These are phyloP conservation scores for Catostylus mosaicus DNA, from an alignment of 30 jellyfish, hydroid and myxozoan species.

Conservation along the genomic window DNA sequence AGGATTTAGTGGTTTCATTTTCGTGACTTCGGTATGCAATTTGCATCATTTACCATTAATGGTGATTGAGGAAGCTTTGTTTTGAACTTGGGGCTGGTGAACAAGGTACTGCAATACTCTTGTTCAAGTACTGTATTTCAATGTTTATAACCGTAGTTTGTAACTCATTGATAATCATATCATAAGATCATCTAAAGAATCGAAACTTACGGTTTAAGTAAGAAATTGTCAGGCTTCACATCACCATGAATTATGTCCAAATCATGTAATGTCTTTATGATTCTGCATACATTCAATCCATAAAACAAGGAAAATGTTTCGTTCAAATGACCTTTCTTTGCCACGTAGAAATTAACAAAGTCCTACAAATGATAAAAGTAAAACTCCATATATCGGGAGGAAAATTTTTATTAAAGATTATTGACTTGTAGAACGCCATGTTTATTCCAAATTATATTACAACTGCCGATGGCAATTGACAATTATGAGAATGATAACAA, in stretches of 20 bases:
- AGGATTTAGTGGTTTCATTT: no score
- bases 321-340: not conserved
- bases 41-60: no score
- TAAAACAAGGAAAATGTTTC: conserved; percentile 40
- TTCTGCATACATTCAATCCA: conserved; percentile 39
- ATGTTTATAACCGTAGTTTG: not conserved
- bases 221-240: conserved; percentile 78
- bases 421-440: no score
- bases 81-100: no score
- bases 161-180: not conserved
- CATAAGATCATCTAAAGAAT: not conserved
- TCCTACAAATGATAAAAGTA: conserved; percentile 15
- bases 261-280: conserved; percentile 51
- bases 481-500: no score
- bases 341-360: conserved; percentile 8
- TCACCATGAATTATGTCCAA: conserved; percentile 71
- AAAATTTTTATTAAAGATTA: no score
- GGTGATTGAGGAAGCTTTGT: no score
- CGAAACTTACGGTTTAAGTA: conserved; percentile 26
- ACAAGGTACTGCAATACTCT: no score
- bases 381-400: no score
- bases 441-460: no score
- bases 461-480: no score
- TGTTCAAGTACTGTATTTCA: not conserved
- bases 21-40: no score